Evolutionary conservation across 1,140 invertebrate species (phyloP), one percentile per base, ranked within the genome.

Genomic region (Stegodyphus mimosarum): DNA sequence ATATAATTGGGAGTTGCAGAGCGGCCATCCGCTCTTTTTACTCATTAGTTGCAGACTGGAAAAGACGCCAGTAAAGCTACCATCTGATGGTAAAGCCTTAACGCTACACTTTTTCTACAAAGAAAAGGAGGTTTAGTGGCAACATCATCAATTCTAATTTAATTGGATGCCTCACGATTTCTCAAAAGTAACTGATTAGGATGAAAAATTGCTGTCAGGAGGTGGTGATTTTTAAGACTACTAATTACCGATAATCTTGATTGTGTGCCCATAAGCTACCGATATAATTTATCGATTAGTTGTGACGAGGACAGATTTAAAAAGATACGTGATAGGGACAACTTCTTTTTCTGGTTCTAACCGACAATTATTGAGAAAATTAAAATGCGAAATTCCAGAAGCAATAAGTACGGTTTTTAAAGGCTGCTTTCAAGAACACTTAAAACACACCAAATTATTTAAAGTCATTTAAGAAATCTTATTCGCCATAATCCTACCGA

Each of bases 131-230:
- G 17, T 15, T 67, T 67, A 67, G 64, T 15, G 7, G 17, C 13
- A 67, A 67, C 10, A n/a, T n/a, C 64, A 67, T 67, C 64, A 67
- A 67, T 67, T 67, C 64, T 67, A 67, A 67, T 67, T 67, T 67
- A 67, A 67, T 67, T 67, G 64, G 64, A n/a, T 67, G 64, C 2
- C n/a, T 67, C n/a, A 67, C 64, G 64, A 67, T 17, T 67, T 67
- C 64, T 67, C 13, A 67, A 67, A 67, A 17, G 64, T 15, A 67
- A 67, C 64, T 67, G 64, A 67, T 67, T 67, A 17, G 64, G 17
- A 67, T 67, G 64, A 67, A 17, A 18, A 18, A 67, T 67, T 13
- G 17, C 17, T 15, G 64, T 7, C 11, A n/a, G n/a, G 64, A 67
- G 55, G 55, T n/a, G 17, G 64, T 17, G 17, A 7, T 18, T 17